These are phyloP conservation scores for Dilophus febrilis DNA, from an alignment of 2,888 invertebrate species.

Conservation along the genomic window DNA sequence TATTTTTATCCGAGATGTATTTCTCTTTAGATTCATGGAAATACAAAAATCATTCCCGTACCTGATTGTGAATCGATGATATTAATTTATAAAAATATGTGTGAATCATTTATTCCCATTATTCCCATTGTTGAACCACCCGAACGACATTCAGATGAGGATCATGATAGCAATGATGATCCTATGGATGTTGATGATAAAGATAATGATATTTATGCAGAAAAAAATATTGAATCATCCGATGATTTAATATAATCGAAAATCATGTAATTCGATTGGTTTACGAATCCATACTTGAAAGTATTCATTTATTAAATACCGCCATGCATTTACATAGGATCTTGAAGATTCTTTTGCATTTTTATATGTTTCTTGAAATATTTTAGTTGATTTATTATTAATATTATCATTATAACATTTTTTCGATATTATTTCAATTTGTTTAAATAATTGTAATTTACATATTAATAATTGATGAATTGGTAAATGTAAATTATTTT, in stretches of 20 bases:
- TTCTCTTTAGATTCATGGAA: too few relatives aligned
- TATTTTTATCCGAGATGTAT: too few relatives aligned
- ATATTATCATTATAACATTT: constrained; percentile 17
- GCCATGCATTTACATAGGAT: constrained; percentile 30
- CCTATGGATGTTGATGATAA: too few relatives aligned
- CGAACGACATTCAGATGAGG: too few relatives aligned
- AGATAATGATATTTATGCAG: too few relatives aligned
- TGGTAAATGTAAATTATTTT: constrained; percentile 33
- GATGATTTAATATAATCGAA: constrained; percentile 1
- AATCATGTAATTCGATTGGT: constrained; percentile 19
- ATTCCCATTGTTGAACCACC: too few relatives aligned
- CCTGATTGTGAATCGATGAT: too few relatives aligned
- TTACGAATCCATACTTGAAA: constrained; percentile 40
- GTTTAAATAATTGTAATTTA: constrained; percentile 36
- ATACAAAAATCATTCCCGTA: too few relatives aligned
- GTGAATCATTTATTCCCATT: too few relatives aligned
- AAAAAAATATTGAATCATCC: too few relatives aligned
- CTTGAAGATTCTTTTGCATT: constrained; percentile 16
- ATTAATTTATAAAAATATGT: too few relatives aligned
- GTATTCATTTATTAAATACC: constrained; percentile 28
- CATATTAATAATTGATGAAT: constrained; percentile 35
- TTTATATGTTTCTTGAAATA: constrained; percentile 12
- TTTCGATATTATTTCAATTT: constrained; percentile 30
- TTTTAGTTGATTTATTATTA: constrained; percentile 7
- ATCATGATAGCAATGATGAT: too few relatives aligned